These are phyloP conservation scores for Crocuta crocuta DNA, from an alignment of 2,113 vertebrate species.

Conservation along the genomic window DNA sequence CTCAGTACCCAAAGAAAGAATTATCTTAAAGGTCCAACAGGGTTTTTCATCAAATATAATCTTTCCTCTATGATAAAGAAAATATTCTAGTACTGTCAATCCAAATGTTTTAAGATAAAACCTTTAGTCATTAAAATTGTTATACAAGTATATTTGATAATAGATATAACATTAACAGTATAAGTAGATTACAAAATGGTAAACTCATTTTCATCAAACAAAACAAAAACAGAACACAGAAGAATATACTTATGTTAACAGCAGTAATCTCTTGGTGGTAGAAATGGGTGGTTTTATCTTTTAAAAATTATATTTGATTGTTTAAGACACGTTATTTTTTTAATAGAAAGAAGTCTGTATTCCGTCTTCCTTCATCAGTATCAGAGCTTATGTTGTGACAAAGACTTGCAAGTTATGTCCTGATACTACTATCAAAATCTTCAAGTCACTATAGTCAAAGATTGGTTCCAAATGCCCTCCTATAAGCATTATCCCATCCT, in stretches of 20 bases:
- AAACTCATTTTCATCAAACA: slow-evolving; percentile 62
- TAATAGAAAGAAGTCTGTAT: neutral
- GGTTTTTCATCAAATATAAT: slow-evolving; percentile 39
- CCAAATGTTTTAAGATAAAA: slow-evolving; percentile 33
- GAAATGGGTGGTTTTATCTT: slow-evolving; percentile 24
- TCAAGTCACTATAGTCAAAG: neutral
- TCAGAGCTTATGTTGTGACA: neutral
- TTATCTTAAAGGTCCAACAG: slow-evolving; percentile 34
- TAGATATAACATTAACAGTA: neutral
- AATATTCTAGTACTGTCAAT: slow-evolving; percentile 32
- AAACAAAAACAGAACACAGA: slow-evolving; percentile 42
- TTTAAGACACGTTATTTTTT: slow-evolving; percentile 9
- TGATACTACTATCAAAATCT: neutral
- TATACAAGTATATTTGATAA: slow-evolving; percentile 18
- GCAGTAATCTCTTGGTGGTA: slow-evolving; percentile 6
- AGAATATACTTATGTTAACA: neutral
- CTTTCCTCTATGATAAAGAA: slow-evolving; percentile 25
- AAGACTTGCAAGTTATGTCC: slow-evolving; percentile 13
- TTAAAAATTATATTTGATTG: slow-evolving; percentile 17
- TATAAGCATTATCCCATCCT: neutral
- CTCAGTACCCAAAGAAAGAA: slow-evolving; percentile 46
- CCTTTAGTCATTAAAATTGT: slow-evolving; percentile 16
- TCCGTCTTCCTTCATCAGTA: neutral
- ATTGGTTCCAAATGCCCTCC: neutral
- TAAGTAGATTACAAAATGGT: slow-evolving; percentile 24